A percentile compares a stretch with the other conserved stretches of the same genome.
These are phyloP conservation scores for Phalera bucephala DNA, from an alignment of 2,888 invertebrate genomes.

Conservation along the genomic window DNA sequence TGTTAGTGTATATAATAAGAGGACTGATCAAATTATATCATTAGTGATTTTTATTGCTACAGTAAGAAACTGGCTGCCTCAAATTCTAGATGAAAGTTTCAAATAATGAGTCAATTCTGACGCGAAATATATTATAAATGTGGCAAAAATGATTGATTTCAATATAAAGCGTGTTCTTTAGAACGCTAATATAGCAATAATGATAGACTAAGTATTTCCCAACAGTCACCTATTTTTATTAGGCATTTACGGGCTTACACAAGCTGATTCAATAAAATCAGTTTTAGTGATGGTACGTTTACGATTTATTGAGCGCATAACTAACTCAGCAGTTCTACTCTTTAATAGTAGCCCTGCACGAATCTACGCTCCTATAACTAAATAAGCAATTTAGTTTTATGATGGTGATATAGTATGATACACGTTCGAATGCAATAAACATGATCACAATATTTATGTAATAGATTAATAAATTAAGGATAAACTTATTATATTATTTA, in stretches of 20 bases:
- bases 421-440: constrained; percentile 7
- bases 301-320: not conserved
- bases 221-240: too few relatives aligned
- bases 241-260: not conserved
- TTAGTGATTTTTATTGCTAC: not conserved
- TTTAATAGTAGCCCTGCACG: not conserved
- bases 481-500: constrained; percentile 5
- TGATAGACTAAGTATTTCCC: not conserved
- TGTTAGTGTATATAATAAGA: too few relatives aligned
- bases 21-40: not conserved
- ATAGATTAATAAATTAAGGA: too few relatives aligned
- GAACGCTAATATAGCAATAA: not conserved
- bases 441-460: constrained; percentile 12
- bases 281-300: not conserved
- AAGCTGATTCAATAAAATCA: not conserved
- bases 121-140: not conserved
- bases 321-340: not conserved
- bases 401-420: not conserved
- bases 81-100: not conserved
- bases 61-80: not conserved
- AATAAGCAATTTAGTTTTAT: constrained; percentile 5
- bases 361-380: not conserved
- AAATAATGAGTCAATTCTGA: not conserved
- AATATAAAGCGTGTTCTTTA: not conserved
- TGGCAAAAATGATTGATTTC: not conserved